These are phyloP conservation scores for Crax fasciolata DNA, from an alignment of 2,797 vertebrate genomes.

Conservation along the genomic window DNA sequence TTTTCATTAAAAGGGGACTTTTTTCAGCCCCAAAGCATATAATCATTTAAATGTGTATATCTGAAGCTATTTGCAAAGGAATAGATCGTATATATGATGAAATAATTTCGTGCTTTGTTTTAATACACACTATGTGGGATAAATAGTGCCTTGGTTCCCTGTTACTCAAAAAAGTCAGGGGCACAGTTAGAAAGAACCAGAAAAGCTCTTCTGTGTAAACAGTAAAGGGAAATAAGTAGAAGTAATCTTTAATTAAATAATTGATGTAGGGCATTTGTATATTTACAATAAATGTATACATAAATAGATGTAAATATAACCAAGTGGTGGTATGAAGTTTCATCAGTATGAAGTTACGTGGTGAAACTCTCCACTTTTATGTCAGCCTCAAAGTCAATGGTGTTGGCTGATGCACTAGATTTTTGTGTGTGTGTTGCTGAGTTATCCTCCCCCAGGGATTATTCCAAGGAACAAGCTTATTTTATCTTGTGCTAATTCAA, in stretches of 20 bases:
- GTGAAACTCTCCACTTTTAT: neutral
- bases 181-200: neutral
- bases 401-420: neutral
- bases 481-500: slow-evolving; percentile 38
- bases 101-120: neutral
- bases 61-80: neutral
- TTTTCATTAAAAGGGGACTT: neutral
- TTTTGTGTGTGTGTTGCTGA: neutral
- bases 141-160: neutral
- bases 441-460: slow-evolving; percentile 8
- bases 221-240: neutral
- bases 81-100: neutral
- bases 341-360: neutral
- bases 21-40: neutral
- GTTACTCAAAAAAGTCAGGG: neutral
- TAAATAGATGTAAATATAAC: neutral
- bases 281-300: neutral
- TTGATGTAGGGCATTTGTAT: neutral
- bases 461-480: slow-evolving; percentile 20
- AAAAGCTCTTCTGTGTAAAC: neutral
- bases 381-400: neutral
- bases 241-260: neutral
- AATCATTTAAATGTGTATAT: neutral
- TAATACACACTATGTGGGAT: neutral
- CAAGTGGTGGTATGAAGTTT: neutral